Conservation (phyloP, 2,113 vertebrate genomes). For the Natator depressus region DNA sequence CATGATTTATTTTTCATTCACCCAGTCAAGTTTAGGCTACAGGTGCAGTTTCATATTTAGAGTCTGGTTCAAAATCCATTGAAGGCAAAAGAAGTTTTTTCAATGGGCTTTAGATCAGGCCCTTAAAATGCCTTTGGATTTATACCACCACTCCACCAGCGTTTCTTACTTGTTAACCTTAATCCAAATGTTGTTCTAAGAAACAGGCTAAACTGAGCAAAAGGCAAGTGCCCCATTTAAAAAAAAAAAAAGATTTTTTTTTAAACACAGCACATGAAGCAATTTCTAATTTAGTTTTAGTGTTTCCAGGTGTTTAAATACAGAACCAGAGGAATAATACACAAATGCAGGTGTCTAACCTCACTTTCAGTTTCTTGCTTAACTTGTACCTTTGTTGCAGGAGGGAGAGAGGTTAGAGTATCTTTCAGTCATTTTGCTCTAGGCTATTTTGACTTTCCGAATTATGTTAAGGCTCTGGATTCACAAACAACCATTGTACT, state of each 20-base stretch:
- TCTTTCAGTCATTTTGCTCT: neutral
- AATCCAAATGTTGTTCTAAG: fast-evolving
- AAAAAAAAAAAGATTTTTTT: too few relatives aligned
- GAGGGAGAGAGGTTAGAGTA: neutral
- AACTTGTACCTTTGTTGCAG: neutral
- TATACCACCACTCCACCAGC: neutral
- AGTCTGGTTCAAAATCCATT: neutral
- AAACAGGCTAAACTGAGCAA: neutral
- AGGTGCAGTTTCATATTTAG: neutral
- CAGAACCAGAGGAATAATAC: neutral
- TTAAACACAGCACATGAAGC: neutral
- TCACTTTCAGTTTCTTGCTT: neutral
- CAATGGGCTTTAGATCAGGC: neutral
- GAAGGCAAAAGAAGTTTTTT: neutral
- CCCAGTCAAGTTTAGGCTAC: neutral
- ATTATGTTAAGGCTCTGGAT: neutral
- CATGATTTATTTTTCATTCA: neutral
- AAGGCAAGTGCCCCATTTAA: neutral
- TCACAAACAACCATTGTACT: too few relatives aligned
- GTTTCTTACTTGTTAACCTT: neutral
- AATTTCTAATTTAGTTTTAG: neutral
- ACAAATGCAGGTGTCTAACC: neutral
- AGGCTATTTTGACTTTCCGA: neutral
- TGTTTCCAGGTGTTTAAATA: neutral
- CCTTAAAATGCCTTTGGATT: neutral